These are phyloP conservation scores for Drymonia ruficornis DNA, from an alignment of 2,888 invertebrate species.

Conservation along the genomic window DNA sequence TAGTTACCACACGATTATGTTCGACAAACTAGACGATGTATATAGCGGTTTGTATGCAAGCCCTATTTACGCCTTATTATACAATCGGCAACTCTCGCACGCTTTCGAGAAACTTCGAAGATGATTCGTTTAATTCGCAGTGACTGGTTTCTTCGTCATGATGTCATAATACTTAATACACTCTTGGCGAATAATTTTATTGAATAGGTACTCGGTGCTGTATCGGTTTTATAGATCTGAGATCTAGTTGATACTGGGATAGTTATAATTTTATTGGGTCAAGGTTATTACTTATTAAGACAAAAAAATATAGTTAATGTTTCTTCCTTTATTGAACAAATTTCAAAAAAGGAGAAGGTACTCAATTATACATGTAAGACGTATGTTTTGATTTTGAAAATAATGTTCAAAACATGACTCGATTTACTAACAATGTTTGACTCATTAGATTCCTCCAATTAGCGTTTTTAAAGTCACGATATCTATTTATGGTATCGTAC, in stretches of 20 bases:
- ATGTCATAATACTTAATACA: conserved; percentile 38
- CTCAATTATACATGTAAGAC: too few species aligned
- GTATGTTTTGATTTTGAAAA: too few species aligned
- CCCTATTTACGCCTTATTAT: conserved; percentile 33
- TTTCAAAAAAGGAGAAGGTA: too few species aligned
- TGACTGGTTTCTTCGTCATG: conserved; percentile 26
- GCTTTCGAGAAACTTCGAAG: conserved; percentile 45
- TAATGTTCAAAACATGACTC: conserved; percentile 10
- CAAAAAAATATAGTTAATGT: too few species aligned
- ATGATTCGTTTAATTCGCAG: conserved; percentile 34
- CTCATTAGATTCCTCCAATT: conserved; percentile 16
- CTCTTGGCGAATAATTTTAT: conserved; percentile 10
- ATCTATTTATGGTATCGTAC: conserved; percentile 28
- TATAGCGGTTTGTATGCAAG: conserved; percentile 22
- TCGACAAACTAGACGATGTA: conserved; percentile 16
- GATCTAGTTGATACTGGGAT: conserved; percentile 15
- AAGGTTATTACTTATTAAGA: too few species aligned
- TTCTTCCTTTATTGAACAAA: too few species aligned
- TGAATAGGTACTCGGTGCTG: neutral
- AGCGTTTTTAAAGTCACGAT: conserved; percentile 13
- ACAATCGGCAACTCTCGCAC: conserved; percentile 32
- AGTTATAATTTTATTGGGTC: too few species aligned
- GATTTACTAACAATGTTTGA: conserved; percentile 13
- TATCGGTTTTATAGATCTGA: neutral
- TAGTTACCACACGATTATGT: conserved; percentile 29